Base-by-base conservation (phyloP, 2,888 invertebrate species). In the Heliconius ethilla region DNA sequence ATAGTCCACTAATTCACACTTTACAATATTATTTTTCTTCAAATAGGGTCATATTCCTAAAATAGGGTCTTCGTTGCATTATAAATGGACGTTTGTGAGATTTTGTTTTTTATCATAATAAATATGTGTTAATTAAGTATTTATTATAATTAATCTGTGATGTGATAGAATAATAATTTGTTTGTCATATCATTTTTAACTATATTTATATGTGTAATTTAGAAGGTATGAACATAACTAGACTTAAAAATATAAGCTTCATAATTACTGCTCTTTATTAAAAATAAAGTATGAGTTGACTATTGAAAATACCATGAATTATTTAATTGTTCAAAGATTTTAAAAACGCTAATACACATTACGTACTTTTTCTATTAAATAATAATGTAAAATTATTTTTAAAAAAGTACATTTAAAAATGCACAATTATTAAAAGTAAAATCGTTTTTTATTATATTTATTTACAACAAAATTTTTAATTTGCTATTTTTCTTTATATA, bases 401-500 rank as follows among this genome's bases (percentile, higher is more conserved):
- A 27, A 69, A 69, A 69, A 72, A 72, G 59, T 72, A 72, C 59
- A 59, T 72, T 59, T 37, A 37, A 22, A 72, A 72, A 25, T 72
- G 59, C 59, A 59, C 59, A 33, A 72, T 33, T 59, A 25, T 9
- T 45, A 81, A 85, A 82, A 82, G 87, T 89, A 88, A 87, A 87
- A 87, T 89, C 86, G 84, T 69, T n/a, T 59, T 37, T 33, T 22
- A 27, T 55, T 33, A n/a, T n/a, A 45, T 74, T 63, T 40, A 74
- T 63, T 40, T 65, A 77, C 85, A 84, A 84, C 86, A 89, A 86
- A 89, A 84, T 90, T 90, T 55, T 33, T 37, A 59, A 87, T 89
- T 89, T 85, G 87, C 91, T 90, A 86, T 86, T 84, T 86, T 86
- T 85, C 27, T 74, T 13, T 84, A 81, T 81, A 84, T 83, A 81